Percentiles rank a stretch among this genome's conserved stretches.
Conservation (phyloP, 2,888 invertebrate genomes). For the Cataglyphis albicans region DNA sequence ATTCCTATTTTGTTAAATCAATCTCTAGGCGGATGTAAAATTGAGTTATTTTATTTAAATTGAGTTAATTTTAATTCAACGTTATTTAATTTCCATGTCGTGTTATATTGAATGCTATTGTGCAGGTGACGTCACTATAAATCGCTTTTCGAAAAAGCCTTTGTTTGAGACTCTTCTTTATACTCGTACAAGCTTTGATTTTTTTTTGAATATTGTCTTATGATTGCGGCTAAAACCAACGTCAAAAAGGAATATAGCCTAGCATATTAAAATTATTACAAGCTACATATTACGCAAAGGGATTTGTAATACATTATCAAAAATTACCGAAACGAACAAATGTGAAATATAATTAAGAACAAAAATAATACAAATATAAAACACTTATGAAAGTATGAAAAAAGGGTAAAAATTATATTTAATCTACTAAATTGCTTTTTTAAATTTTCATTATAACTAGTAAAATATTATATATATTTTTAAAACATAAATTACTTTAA, state of each 20-base stretch:
- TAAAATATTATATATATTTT: background rate
- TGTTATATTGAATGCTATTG: slow-evolving; percentile 26
- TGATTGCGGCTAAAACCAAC: background rate
- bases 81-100: slow-evolving; percentile 34
- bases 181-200: background rate
- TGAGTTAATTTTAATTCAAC: slow-evolving; percentile 16
- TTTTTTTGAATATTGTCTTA: background rate
- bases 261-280: background rate
- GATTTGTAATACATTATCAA: background rate
- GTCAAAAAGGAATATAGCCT: background rate
- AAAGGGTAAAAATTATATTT: background rate
- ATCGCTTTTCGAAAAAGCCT: slow-evolving; percentile 18
- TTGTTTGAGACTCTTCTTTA: slow-evolving; percentile 11
- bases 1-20: slow-evolving; percentile 21
- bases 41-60: slow-evolving; percentile 35
- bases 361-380: background rate
- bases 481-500: background rate
- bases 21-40: slow-evolving; percentile 4
- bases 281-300: background rate
- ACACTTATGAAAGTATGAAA: background rate
- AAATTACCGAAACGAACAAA: background rate
- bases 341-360: background rate
- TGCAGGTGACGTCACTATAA: background rate
- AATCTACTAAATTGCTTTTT: background rate
- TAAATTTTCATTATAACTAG: background rate